Base-by-base conservation (phyloP, 53 echinoderm and acorn worm species). In the Henricia sp. region DNA sequence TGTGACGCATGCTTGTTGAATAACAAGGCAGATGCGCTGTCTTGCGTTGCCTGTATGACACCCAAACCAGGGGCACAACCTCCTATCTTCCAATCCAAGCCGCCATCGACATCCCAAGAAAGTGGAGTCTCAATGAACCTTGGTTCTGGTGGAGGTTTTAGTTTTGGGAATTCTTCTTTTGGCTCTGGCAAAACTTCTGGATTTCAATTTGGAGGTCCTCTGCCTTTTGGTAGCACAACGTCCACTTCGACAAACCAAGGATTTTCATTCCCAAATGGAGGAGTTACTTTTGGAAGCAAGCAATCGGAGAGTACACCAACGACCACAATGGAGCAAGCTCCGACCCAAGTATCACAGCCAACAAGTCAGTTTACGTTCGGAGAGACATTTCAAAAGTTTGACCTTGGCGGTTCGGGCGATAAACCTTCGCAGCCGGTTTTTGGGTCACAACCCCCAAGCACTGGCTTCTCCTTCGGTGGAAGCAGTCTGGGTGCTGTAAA, bases 1-100 rank as follows among this genome's bases (percentile, higher is more conserved):
- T 96, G 97, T n/a, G 83, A 94, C 32, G 25, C 23, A 1, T 94
- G 96, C 72, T 58, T 68, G 53, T 9, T 65, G 39, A 84, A 42
- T 39, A 96, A 96, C 32, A 8, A 54, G 25, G 50, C 64, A 1
- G 87, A 86, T 11, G 74, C 52, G 6, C 1, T 41, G 24, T 57
- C 73, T 23, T 96, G 96, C 24, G 66, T 77, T n/a, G 93, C 96
- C 24, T 96, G 93, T 66, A 53, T 38, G 6, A 41, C 91, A 34
- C 72, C 77, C 11, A 93, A 93, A 73, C 93, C 91, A 46, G 96
- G 93, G 13, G 51, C 90, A 3, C 64, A 46, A 19, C 41, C 84
- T 8, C 54, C 58, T 10, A 20, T 20, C 0, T 24, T 44, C 10
- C n/a, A n/a, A n/a, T n/a, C 19, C 14, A 9, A 9, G 4, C 12